These are phyloP conservation scores for Drosophila emarginata DNA, from an alignment of 2,888 invertebrate genomes.

Conservation along the genomic window DNA sequence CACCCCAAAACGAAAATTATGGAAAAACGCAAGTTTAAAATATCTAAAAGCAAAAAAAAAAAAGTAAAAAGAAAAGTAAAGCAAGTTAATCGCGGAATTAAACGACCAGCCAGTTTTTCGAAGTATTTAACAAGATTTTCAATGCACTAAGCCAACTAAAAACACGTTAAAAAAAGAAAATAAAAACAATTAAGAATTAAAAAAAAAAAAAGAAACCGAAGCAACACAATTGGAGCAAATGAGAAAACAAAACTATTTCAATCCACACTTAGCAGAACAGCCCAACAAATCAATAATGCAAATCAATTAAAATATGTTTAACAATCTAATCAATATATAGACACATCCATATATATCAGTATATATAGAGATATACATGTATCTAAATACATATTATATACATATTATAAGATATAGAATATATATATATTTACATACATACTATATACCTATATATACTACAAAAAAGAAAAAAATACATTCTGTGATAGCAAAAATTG, in stretches of 20 bases:
- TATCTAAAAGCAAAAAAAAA: constrained; percentile 28
- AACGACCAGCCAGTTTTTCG: constrained; percentile 44
- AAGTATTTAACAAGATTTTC: constrained; percentile 70
- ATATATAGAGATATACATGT: constrained; percentile 6
- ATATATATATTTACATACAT: background rate
- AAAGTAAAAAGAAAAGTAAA: constrained; percentile 34
- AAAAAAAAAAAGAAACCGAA: constrained; percentile 10
- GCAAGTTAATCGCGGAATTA: constrained; percentile 47
- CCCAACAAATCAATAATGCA: constrained; percentile 15
- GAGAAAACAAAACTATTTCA: constrained; percentile 22
- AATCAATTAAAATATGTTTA: constrained; percentile 18
- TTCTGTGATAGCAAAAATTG: constrained; percentile 32
- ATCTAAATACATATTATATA: background rate
- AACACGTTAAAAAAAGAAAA: constrained; percentile 32
- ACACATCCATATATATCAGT: background rate
- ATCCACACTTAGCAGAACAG: constrained; percentile 31
- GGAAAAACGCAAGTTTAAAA: constrained; percentile 43
- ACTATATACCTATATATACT: background rate
- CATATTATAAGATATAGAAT: background rate
- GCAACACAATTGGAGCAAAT: constrained; percentile 24
- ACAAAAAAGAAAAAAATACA: background rate
- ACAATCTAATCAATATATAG: background rate
- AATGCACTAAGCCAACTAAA: constrained; percentile 65
- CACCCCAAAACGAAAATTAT: constrained; percentile 26
- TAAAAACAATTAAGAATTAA: background rate